A percentile compares a stretch with the other conserved stretches of the same genome.
Evolutionary conservation across 1,140 invertebrate species (phyloP).

Genomic region (Aphaenogaster rudis): DNA sequence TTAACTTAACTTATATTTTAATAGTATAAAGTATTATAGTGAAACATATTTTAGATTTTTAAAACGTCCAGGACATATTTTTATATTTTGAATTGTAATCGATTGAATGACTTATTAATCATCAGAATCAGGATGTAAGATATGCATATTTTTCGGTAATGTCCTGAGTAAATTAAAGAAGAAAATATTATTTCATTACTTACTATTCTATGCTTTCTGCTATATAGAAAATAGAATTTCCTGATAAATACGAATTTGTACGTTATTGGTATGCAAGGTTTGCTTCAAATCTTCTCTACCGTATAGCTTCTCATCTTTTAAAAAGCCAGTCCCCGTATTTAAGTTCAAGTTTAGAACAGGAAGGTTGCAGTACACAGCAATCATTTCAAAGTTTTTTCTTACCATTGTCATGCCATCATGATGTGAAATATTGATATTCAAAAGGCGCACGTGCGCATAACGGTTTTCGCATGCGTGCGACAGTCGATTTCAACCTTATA

Average conservation of each 20-base stretch:
- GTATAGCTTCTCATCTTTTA: neutral
- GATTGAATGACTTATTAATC: neutral
- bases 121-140: no score
- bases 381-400: constrained; percentile 15
- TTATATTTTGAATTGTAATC: constrained; percentile 62
- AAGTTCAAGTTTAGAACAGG: constrained; percentile 21
- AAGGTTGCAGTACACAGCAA: neutral
- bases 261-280: neutral
- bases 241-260: neutral
- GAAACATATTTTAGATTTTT: constrained; percentile 58
- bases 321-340: neutral
- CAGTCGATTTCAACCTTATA: neutral
- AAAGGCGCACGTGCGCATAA: neutral
- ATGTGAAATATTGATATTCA: neutral
- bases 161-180: neutral
- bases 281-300: neutral
- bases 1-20: no score
- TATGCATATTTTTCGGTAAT: no score
- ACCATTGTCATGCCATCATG: neutral
- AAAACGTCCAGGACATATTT: constrained; percentile 73
- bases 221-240: neutral
- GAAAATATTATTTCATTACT: neutral
- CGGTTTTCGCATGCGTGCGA: constrained; percentile 10
- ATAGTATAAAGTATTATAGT: neutral
- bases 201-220: neutral